Evolutionary conservation across 64 coral and sea anemone species (phyloP), one percentile per base, ranked within the genome.

Genomic region (Exaiptasia diaphana): DNA sequence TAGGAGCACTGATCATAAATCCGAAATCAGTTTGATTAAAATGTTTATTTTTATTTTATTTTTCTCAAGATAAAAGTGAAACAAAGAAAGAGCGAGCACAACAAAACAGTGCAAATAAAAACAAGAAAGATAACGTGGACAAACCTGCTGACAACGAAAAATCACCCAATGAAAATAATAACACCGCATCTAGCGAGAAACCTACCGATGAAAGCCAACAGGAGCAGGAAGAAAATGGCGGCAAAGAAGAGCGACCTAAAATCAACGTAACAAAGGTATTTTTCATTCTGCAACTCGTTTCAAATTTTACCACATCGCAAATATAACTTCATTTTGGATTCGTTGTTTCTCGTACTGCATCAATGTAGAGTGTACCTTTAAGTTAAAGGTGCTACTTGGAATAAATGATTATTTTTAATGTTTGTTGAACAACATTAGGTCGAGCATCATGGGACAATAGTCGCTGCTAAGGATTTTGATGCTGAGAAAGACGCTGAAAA

Each of bases 401-500:
- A n/a, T n/a, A n/a, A n/a, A n/a, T n/a, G n/a, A n/a, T n/a, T 53
- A 26, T 56, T 13, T 23, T 22, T 40, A 33, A 77, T 55, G 5
- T 53, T 5, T 4, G 23, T 71, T 28, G 26, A 17, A 4, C 18
- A 12, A 34, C 32, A 43, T 5, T 39, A 88, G 86, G 4, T 53
- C 28, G 76, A 88, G 46, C 29, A 88, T 20, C 76, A 81, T 50
- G 86, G 86, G 32, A 81, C 86, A 20, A 53, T 88, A n/a, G 62
- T 70, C 27, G 40, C 86, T 56, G 86, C 64, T 20, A 73, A 81
- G 15, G 61, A 88, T 28, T 88, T 88, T 35, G 68, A 88, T 23
- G 64, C 76, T 2, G 37, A 35, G 20, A 37, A 68, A 4, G 64
- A 74, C 49, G 86, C 86, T 5, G 86, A 79, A 36, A 41, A 31